Base-by-base conservation (phyloP, 2,113 vertebrate species). In the Rhinichthys klamathensis region DNA sequence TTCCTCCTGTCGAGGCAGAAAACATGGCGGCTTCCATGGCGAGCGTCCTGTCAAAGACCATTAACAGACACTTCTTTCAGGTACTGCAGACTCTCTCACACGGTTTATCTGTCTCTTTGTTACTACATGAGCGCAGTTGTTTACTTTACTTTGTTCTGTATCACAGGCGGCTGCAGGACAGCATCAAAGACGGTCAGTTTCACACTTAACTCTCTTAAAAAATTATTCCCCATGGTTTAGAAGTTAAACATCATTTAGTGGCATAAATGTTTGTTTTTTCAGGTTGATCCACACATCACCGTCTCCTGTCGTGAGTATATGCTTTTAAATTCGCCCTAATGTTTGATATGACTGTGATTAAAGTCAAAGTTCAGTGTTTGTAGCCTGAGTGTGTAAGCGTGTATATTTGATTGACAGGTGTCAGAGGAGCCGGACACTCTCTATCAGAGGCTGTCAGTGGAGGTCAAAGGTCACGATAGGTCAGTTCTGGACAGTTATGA, bases 401-500 rank as follows among this genome's bases (percentile, higher is more conserved):
- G 32, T 35, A 35, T 91, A 1, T 69, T 16, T 65, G 41, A 41
- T 41, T 41, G 41, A 10, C 41, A 41, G n/a, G n/a, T 10, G 32
- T 95, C 89, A 97, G 95, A 97, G 23, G 97, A 98, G 82, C 96
- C 96, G 3, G 98, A 99, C 90, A 89, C 84, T 0, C 92, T 99
- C 41, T 97, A 97, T 88, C 97, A 97, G 93, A 96, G 92, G 80
- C 87, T 99, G 83, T 94, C 94, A 0, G 91, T 99, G 89, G 89
- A 97, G 91, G 96, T 98, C 80, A 99, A 99, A 94, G 94, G 96
- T 84, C 97, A 99, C 0, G 97, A 99, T 92, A 95, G 87, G 82
- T 89, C 96, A 1, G 97, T 99, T 25, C 90, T 99, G 93, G 96
- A 99, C 91, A 99, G 98, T 91, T 99, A 99, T 6, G 96, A 99